These are phyloP conservation scores for Sarcophaga variegata DNA, from an alignment of 2,888 invertebrate genomes.

Conservation along the genomic window DNA sequence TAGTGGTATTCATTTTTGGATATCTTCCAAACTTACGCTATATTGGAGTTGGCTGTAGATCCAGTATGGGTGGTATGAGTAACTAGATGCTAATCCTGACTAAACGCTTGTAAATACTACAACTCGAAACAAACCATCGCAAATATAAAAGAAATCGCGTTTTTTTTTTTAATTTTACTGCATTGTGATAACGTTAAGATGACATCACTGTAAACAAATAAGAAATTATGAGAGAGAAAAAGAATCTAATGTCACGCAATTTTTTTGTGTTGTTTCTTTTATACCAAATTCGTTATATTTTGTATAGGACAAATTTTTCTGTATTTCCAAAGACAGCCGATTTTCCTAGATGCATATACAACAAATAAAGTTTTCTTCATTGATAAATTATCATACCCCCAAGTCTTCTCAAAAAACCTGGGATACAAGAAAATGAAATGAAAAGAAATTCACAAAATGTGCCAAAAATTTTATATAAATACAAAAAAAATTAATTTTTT, in stretches of 20 bases:
- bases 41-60: no score
- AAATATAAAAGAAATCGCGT: not conserved
- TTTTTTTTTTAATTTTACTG: not conserved
- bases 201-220: not conserved
- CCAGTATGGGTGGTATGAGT: no score
- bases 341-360: conserved; percentile 6
- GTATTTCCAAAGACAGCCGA: not conserved
- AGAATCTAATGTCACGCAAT: conserved; percentile 52
- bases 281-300: conserved; percentile 23
- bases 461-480: not conserved
- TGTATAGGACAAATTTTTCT: conserved; percentile 2
- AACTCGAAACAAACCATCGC: not conserved
- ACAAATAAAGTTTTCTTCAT: conserved; percentile 18
- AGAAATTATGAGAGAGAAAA: not conserved
- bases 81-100: no score
- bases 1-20: no score
- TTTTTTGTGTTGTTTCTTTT: conserved; percentile 32
- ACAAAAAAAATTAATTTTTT: not conserved
- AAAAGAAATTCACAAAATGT: not conserved
- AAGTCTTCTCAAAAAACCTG: not conserved
- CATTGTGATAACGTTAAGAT: not conserved
- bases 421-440: not conserved
- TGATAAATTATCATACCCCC: conserved; percentile 29
- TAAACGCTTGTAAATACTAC: no score
- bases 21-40: no score